A percentile compares a stretch with the other conserved stretches of the same genome.
phyloP scores from a whole-genome alignment of 2,888 invertebrate genomes.

The Timema cristinae region DNA sequence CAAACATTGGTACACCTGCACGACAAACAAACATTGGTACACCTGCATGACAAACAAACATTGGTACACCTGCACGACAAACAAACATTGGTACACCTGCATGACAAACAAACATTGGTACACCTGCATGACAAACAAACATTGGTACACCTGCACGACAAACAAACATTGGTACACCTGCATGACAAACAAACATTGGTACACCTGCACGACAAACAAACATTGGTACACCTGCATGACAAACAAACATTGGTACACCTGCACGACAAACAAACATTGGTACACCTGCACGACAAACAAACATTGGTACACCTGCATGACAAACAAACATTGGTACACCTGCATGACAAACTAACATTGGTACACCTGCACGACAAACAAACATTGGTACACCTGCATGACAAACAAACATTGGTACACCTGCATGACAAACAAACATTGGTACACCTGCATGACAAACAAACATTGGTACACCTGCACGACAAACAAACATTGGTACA shows the following conservation, averaged over 20 bases:
- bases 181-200: no score
- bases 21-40: no score
- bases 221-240: conserved; percentile 5
- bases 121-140: no score
- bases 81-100: no score
- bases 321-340: conserved; percentile 25
- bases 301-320: conserved; percentile 55
- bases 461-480: no score
- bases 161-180: conserved; percentile 22
- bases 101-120: conserved; percentile 32
- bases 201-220: conserved; percentile 47
- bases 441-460: no score
- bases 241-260: no score
- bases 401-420: no score
- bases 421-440: conserved; percentile 42
- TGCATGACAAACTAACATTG: no score
- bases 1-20: conserved; percentile 19
- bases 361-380: conserved; percentile 49
- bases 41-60: conserved; percentile 45
- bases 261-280: conserved; percentile 33
- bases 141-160: conserved; percentile 52
- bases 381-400: conserved; percentile 17
- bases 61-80: neutral
- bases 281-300: no score
- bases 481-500: conserved; percentile 29